Conservation (phyloP, 2,888 invertebrate genomes). For the Caradrina kadenii region DNA sequence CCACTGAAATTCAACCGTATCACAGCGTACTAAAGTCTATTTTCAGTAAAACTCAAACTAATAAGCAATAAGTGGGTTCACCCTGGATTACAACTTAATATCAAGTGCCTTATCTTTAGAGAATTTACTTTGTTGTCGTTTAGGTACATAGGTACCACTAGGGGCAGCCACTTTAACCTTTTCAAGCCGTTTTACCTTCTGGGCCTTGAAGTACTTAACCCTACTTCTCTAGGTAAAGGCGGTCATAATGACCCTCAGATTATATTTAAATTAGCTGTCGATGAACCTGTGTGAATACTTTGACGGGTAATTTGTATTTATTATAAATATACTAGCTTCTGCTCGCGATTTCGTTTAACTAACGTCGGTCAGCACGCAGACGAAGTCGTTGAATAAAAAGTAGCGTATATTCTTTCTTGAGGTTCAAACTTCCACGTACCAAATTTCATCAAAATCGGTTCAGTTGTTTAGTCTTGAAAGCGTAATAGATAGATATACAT, state of each 20-base stretch:
- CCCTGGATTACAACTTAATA: constrained; percentile 64
- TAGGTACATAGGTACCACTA: constrained; percentile 46
- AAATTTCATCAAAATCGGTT: too few species aligned
- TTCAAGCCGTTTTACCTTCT: constrained; percentile 54
- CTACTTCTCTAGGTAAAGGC: constrained; percentile 45
- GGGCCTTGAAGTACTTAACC: constrained; percentile 52
- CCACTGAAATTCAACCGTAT: constrained; percentile 30
- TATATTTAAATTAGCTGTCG: constrained; percentile 51
- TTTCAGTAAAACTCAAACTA: constrained; percentile 28
- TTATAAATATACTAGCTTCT: too few species aligned
- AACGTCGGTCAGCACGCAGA: too few species aligned
- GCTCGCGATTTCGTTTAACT: too few species aligned
- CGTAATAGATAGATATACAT: too few species aligned
- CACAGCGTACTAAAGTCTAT: neutral
- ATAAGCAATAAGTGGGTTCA: constrained; percentile 58
- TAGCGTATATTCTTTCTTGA: too few species aligned
- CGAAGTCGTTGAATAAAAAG: too few species aligned
- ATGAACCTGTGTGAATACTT: constrained; percentile 30
- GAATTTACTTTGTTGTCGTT: constrained; percentile 65
- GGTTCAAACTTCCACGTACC: too few species aligned
- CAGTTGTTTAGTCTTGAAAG: too few species aligned
- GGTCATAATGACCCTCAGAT: constrained; percentile 39
- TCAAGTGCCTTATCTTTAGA: constrained; percentile 64
- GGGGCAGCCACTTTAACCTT: constrained; percentile 59
- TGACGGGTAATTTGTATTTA: neutral